Evolutionary conservation across 2,797 vertebrate species (phyloP).

Genomic region (Sebastiscus tertius): DNA sequence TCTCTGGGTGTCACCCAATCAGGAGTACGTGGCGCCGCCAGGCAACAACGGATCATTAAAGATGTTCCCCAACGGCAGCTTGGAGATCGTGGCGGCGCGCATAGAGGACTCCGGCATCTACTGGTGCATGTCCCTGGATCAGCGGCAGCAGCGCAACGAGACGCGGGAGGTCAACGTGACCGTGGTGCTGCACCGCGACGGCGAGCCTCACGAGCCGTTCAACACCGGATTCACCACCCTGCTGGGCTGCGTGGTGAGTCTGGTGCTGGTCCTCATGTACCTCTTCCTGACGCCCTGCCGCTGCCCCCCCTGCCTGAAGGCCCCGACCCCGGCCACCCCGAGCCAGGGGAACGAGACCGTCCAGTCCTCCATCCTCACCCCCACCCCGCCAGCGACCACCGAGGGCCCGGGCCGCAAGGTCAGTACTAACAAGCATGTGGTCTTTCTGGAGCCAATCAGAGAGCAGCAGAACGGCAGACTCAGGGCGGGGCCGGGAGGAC

Average conservation of each 20-base stretch:
- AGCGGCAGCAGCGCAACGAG: conserved; percentile 81
- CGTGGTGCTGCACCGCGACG: conserved; percentile 60
- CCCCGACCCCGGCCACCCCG: conserved; percentile 16
- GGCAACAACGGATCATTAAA: conserved; percentile 85
- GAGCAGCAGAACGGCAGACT: conserved; percentile 88
- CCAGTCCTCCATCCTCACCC: conserved; percentile 91
- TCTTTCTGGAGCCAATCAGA: conserved; percentile 93
- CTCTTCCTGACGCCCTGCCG: conserved; percentile 91
- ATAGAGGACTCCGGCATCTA: conserved; percentile 87
- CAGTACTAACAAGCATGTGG: conserved; percentile 93
- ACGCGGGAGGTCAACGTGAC: conserved; percentile 90
- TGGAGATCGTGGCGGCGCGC: conserved; percentile 82
- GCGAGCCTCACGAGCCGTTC: conserved; percentile 80
- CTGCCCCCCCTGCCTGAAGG: conserved; percentile 80
- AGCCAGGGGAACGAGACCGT: conserved; percentile 85
- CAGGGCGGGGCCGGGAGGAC: conserved; percentile 75
- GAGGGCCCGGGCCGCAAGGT: conserved; percentile 88
- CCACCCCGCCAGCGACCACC: conserved; percentile 86
- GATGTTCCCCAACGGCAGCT: conserved; percentile 87
- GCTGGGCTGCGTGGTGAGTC: conserved; percentile 91
- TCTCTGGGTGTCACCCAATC: conserved; percentile 89
- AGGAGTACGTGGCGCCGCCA: conserved; percentile 85
- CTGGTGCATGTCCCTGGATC: conserved; percentile 86
- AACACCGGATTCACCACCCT: conserved; percentile 94
- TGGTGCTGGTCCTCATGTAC: conserved; percentile 92